phyloP scores from a whole-genome alignment of 2,113 vertebrate species.

The Ammodytes dubius region DNA sequence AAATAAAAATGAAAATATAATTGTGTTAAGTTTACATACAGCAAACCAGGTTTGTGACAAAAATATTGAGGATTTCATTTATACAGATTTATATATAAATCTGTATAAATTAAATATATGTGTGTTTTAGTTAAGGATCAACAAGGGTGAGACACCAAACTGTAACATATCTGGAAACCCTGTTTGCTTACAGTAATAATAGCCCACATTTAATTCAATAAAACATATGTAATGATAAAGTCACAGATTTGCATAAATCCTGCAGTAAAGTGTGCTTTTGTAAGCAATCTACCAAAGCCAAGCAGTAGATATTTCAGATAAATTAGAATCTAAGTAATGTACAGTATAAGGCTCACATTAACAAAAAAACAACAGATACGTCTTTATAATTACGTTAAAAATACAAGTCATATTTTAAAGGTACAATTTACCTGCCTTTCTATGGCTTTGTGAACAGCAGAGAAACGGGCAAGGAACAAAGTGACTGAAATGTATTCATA shows the following conservation, averaged over 20 bases:
- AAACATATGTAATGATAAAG: background rate
- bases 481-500: constrained; percentile 63
- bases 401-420: constrained; percentile 4
- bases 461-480: constrained; percentile 39
- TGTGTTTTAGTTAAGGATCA: background rate
- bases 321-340: background rate
- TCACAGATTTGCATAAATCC: background rate
- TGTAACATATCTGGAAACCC: background rate
- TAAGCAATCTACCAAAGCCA: background rate
- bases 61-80: background rate
- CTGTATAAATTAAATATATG: background rate
- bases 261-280: background rate
- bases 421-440: constrained; percentile 17
- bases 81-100: background rate
- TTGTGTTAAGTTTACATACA: background rate
- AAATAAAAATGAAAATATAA: background rate
- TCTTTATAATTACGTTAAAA: background rate
- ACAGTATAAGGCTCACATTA: background rate
- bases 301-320: background rate
- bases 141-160: background rate
- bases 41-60: background rate
- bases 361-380: background rate
- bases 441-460: constrained; percentile 39
- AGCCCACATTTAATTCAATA: background rate
- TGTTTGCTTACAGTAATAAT: constrained; percentile 3